These are phyloP conservation scores for Tapera naevia DNA, from an alignment of 2,797 vertebrate species.

Conservation along the genomic window DNA sequence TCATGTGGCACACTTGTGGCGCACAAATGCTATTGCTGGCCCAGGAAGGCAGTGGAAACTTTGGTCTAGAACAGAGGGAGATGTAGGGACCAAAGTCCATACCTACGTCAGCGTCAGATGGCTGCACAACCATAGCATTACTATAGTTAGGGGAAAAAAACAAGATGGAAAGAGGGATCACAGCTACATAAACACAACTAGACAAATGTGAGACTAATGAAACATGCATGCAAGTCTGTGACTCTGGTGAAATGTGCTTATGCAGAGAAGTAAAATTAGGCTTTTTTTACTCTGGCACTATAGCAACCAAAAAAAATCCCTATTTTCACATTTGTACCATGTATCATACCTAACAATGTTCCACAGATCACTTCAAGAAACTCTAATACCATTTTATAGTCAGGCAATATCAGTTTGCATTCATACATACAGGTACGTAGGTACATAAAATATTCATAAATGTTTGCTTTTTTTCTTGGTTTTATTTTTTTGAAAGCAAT, in stretches of 20 bases:
- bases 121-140: neutral
- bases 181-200: neutral
- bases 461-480: neutral
- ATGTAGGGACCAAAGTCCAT: neutral
- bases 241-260: neutral
- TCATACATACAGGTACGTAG: neutral
- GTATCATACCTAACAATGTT: neutral
- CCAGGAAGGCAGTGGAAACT: neutral
- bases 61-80: neutral
- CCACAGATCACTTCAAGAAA: neutral
- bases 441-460: neutral
- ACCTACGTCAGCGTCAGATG: neutral
- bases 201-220: neutral
- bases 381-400: neutral
- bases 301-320: neutral
- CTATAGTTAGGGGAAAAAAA: neutral
- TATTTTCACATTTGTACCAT: neutral
- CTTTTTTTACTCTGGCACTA: neutral
- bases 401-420: neutral
- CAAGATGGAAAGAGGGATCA: neutral
- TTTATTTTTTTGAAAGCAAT: neutral
- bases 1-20: neutral
- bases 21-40: neutral
- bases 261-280: neutral
- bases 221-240: neutral